Evolutionary conservation across 1,140 invertebrate genomes (phyloP), one percentile per base, ranked within the genome.

Genomic region (Drosophila watanabei): DNA sequence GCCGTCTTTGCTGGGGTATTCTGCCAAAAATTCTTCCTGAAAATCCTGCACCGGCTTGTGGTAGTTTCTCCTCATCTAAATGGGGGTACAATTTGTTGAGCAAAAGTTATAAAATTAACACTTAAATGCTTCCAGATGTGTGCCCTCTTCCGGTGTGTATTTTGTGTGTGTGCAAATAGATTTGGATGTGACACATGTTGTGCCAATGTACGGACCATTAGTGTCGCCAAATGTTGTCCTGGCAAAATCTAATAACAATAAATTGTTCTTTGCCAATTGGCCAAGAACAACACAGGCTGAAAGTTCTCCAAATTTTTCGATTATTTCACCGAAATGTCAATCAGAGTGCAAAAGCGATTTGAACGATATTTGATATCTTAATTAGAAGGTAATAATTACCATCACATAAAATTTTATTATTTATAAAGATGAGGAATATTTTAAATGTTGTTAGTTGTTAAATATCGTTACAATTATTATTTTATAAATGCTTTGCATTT

Each of bases 91-190:
- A 54, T 70, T 82, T 52, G 33, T 75, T 59, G 52, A 72, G 75
- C 57, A 75, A 58, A 81, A 76, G 63, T 65, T 81, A 69, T 54
- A 82, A 79, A 70, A 65, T 80, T 70, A 84, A 84, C 72, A 84
- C 81, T 72, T 85, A 86, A 84, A 86, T 81, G 82, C 54, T 57
- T 54, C 37, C 82, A 84, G 82, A 85, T 85, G 82, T 81, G 60
- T 52, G 46, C 28, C 20, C 24, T 54, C 18, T 18, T n/a, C 16
- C n/a, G 32, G 59, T 33, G 24, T 51, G 39, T 57, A 2, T 33
- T 20, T 43, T 45, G 32, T 30, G 41, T 45, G 32, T 30, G 41
- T 20, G 14, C 49, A 56, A 58, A 75, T 75, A 62, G 54, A 51
- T 46, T 45, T 61, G 49, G 30, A 52, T 73, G 46, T 51, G 76